These are phyloP conservation scores for Speoplatyrhinus poulsoni DNA, from an alignment of 2,113 vertebrate species.

Conservation along the genomic window DNA sequence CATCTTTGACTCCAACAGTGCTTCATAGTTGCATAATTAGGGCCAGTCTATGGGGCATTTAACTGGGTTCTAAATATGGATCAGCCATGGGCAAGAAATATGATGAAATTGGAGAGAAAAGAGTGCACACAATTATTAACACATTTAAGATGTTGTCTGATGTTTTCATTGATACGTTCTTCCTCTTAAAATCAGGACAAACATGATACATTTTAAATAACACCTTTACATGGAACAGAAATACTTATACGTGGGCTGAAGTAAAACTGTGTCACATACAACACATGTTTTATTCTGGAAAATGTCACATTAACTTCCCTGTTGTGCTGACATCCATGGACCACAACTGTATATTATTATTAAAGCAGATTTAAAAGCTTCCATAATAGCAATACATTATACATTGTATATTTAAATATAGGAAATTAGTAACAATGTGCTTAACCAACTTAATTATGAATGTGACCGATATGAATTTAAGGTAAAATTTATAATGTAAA, in stretches of 20 bases:
- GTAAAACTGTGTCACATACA: no score
- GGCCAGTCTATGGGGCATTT: constrained; percentile 29
- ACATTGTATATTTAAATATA: no score
- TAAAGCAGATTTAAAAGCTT: no score
- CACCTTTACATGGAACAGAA: no score
- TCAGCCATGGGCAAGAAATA: constrained; percentile 32
- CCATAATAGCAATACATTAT: no score
- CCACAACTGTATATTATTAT: no score
- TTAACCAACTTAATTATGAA: neutral
- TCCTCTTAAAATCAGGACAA: neutral
- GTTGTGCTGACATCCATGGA: no score
- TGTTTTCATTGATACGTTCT: neutral
- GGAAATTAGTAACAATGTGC: neutral
- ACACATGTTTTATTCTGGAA: no score
- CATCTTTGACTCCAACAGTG: constrained; percentile 39
- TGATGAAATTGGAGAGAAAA: neutral
- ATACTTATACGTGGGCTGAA: no score
- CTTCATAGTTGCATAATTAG: constrained; percentile 47
- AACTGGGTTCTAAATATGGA: constrained; percentile 53
- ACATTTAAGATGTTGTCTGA: no score
- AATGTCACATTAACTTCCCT: no score
- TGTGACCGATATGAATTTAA: neutral
- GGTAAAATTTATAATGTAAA: neutral
- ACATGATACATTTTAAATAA: neutral
- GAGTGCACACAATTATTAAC: no score